A percentile compares a stretch with the other conserved stretches of the same genome.
Conservation (phyloP, 2,888 invertebrate genomes). For the Salticus scenicus region DNA sequence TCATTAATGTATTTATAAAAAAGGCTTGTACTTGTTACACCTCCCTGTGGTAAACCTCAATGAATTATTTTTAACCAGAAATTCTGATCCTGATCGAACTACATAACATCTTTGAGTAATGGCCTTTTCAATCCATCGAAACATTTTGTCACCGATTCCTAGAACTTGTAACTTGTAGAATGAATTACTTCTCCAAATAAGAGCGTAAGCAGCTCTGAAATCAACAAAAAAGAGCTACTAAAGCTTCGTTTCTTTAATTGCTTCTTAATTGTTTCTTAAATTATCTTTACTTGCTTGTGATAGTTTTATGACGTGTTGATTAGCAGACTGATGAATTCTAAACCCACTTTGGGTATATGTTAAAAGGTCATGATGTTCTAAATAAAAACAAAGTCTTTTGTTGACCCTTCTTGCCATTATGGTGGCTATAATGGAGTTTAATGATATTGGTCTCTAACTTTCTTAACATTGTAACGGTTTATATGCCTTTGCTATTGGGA, state of each 20-base stretch:
- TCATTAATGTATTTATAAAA: not conserved
- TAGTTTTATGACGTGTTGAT: not conserved
- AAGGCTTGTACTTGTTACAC: not conserved
- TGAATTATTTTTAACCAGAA: not conserved
- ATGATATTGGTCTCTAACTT: too few relatives aligned
- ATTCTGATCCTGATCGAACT: not conserved
- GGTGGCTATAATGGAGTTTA: too few relatives aligned
- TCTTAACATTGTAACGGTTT: too few relatives aligned
- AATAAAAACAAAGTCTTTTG: not conserved
- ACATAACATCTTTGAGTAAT: constrained; percentile 12
- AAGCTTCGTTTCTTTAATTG: too few relatives aligned
- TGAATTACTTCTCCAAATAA: not conserved
- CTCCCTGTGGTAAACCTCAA: not conserved
- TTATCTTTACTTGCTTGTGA: not conserved
- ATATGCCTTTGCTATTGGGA: not conserved
- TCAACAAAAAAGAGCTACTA: too few relatives aligned
- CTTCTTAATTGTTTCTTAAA: not conserved
- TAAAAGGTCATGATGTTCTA: not conserved
- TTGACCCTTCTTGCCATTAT: not conserved
- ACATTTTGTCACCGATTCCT: constrained; percentile 2
- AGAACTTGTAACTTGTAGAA: not conserved
- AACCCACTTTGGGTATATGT: not conserved
- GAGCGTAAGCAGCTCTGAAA: not conserved
- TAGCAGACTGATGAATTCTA: not conserved
- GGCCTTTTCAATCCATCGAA: not conserved